A percentile compares a stretch with the other conserved stretches of the same genome.
Evolutionary conservation across 2,113 vertebrate genomes (phyloP).

Genomic region (Heptranchias perlo): DNA sequence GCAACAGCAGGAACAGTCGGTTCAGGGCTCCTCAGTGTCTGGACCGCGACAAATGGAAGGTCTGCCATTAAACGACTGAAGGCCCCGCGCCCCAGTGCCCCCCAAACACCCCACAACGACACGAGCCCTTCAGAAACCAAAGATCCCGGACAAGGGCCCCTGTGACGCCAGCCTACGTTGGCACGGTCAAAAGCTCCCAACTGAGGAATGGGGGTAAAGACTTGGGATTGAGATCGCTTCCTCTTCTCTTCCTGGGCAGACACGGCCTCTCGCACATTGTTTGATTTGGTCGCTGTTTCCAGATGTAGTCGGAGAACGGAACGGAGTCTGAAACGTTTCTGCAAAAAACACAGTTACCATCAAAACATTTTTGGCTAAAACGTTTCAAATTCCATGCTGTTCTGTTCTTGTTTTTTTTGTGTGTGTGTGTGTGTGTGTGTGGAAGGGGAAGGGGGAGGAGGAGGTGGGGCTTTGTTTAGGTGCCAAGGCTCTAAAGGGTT

Average conservation of each 20-base stretch:
- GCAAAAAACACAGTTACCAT: constrained; percentile 73
- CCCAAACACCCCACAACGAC: not conserved
- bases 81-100: too few relatives aligned
- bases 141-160: not conserved
- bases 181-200: too few relatives aligned
- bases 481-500: too few relatives aligned
- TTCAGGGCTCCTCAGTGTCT: not conserved
- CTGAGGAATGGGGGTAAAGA: too few relatives aligned
- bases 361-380: constrained; percentile 77
- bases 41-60: not conserved
- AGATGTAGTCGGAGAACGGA: constrained; percentile 55
- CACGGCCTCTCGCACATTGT: too few relatives aligned
- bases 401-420: constrained; percentile 45
- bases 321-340: constrained; percentile 80
- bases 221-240: too few relatives aligned
- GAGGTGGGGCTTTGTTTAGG: too few relatives aligned
- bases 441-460: too few relatives aligned
- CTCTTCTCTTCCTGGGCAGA: too few relatives aligned
- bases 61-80: not conserved
- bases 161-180: not conserved
- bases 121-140: not conserved
- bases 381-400: constrained; percentile 75
- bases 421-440: too few relatives aligned
- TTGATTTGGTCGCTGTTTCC: not conserved
- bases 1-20: too few relatives aligned